Base-by-base conservation (phyloP, 2,113 vertebrate genomes). In the Arenaria interpres region DNA sequence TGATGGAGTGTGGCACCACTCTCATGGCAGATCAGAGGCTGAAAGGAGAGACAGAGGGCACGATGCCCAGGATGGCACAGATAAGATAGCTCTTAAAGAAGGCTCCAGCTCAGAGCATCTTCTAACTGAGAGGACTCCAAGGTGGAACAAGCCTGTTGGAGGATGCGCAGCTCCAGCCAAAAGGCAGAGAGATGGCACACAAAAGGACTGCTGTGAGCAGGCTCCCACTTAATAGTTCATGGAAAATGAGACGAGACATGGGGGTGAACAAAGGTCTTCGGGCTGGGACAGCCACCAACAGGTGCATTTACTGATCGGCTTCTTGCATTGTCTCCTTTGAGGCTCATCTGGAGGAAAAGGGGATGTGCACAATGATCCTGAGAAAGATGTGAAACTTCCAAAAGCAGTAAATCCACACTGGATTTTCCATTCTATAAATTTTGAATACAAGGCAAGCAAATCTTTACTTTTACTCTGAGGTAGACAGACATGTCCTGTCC, bases 171-270 rank as follows among this genome's bases (percentile, higher is more conserved):
- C 50, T 92, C 45, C 66, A 78, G 79, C 9, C 60, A 66, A 71
- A 91, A 71, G 57, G 74, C 78, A 85, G 59, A 74, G 66, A 71
- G 41, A 25, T 13, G 24, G 32, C 35, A 56, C 48, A 37, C 19
- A 54, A 67, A 67, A 69, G n/a, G 22, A 39, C 50, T 83, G 66
- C 35, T 73, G 27, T 0, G 1, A 63, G 62, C 46, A 54, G 62
- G 22, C 59, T 90, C 33, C 30, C 37, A 16, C 24, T 45, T 79
- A 56, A 56, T 22, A 39, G 56, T 16, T 78, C 48, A 33, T 45
- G 67, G n/a, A 76, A 92, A 85, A 69, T 10, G 9, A 32, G 25
- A 41, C 0, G 1, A 32, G 25, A 41, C 0, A 1, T 3, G 2
- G 6, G 9, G 6, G 15, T 14, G 12, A 90, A 62, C 21, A 75